Percentiles rank a stretch among this genome's conserved stretches.
Conservation (phyloP, 2,888 invertebrate species). For the Ptychoptera contaminata region DNA sequence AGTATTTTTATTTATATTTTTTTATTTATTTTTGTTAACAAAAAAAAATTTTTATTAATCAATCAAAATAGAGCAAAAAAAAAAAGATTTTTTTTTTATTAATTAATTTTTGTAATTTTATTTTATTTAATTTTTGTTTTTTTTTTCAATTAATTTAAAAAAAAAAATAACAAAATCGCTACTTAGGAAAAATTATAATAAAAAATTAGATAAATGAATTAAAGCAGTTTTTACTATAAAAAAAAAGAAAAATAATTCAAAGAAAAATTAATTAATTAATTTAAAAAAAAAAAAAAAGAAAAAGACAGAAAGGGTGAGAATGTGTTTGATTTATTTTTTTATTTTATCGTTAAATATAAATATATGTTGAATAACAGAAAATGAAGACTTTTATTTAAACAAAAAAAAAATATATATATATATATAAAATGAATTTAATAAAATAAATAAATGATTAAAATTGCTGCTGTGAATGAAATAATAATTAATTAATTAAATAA, state of each 20-base stretch:
- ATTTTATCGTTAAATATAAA: no score
- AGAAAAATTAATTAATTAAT: conserved; percentile 5
- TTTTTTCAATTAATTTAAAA: not conserved
- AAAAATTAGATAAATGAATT: conserved; percentile 2
- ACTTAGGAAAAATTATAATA: not conserved
- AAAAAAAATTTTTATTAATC: not conserved
- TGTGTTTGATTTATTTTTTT: conserved; percentile 5
- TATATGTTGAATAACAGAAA: no score
- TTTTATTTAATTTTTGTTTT: not conserved
- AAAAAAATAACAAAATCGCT: not conserved
- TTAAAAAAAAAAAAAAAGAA: not conserved
- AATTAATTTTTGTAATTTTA: no score
- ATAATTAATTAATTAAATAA: no score
- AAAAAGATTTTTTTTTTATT: no score
- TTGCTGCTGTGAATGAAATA: no score
- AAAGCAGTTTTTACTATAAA: conserved; percentile 2
- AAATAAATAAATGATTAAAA: no score
- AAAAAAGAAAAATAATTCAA: conserved; percentile 3
- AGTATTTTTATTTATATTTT: conserved; percentile 15
- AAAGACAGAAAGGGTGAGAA: conserved; percentile 5
- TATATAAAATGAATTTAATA: no score
- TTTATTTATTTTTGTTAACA: not conserved
- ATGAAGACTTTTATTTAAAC: no score
- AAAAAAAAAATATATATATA: no score
- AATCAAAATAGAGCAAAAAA: no score